Evolutionary conservation across 2,113 vertebrate species (phyloP).

Genomic region (Solenodon paradoxus): DNA sequence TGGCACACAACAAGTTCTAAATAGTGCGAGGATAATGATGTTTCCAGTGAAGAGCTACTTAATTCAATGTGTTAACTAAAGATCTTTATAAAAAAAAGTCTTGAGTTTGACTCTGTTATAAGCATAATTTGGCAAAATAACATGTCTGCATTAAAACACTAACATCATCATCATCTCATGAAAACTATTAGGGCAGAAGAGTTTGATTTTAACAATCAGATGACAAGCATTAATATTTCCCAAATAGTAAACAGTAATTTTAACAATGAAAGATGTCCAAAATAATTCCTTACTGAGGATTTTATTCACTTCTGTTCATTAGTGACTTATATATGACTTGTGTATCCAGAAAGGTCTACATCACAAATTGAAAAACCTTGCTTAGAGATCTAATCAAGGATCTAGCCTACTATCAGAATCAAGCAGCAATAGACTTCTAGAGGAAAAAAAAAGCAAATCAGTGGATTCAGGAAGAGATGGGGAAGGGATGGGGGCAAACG

Average conservation of each 20-base stretch:
- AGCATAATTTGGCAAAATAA: background rate
- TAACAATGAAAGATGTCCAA: background rate
- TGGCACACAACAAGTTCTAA: background rate
- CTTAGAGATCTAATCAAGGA: background rate
- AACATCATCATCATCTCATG: background rate
- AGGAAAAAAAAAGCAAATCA: too few relatives aligned
- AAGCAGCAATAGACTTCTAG: too few relatives aligned
- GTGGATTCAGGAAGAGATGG: too few relatives aligned
- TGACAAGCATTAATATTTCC: background rate
- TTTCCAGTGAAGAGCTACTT: background rate
- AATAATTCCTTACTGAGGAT: background rate
- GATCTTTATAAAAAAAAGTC: background rate
- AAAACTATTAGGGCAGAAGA: background rate
- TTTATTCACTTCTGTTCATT: background rate
- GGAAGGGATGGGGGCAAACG: too few relatives aligned
- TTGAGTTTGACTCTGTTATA: background rate
- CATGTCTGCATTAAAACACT: background rate
- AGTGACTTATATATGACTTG: background rate
- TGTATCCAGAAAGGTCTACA: background rate
- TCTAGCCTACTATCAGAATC: background rate
- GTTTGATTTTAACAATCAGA: constrained; percentile 12
- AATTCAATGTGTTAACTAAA: background rate
- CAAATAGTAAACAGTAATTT: background rate
- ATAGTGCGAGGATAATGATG: background rate
- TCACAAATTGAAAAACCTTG: background rate